Evolutionary conservation across 2,797 vertebrate genomes (phyloP).

Genomic region (Vireo griseus): DNA sequence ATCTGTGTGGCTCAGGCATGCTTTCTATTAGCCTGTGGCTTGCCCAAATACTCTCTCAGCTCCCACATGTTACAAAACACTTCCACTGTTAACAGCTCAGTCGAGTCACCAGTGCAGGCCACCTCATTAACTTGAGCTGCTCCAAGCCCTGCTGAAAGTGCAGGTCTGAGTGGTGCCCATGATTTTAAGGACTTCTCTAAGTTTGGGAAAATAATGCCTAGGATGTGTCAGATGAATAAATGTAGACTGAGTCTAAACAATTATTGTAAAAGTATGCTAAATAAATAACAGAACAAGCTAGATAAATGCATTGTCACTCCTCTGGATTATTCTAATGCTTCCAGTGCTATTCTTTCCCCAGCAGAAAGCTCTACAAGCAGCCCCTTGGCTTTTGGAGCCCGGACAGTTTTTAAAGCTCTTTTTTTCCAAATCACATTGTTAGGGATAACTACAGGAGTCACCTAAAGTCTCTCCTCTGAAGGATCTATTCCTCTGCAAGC

Average conservation of each 20-base stretch:
- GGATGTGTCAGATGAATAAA: background rate
- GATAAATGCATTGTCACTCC: background rate
- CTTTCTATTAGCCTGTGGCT: background rate
- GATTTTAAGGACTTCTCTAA: background rate
- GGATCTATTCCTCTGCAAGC: background rate
- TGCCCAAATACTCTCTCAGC: background rate
- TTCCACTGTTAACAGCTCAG: background rate
- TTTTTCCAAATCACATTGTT: background rate
- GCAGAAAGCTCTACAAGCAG: background rate
- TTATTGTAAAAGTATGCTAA: background rate
- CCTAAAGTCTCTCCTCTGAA: background rate
- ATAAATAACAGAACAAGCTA: background rate
- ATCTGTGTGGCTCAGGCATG: background rate
- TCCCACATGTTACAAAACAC: background rate
- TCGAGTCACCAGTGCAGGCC: background rate
- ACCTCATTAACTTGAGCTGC: background rate
- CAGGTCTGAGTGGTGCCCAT: background rate
- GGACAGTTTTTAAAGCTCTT: background rate
- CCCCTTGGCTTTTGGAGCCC: background rate
- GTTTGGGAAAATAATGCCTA: background rate
- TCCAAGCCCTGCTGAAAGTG: background rate
- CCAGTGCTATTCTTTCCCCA: background rate
- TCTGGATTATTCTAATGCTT: background rate
- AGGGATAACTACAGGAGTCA: rapidly evolving
- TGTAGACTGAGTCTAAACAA: background rate